Conservation (phyloP, 2,113 vertebrate genomes). For the Chionis minor region DNA sequence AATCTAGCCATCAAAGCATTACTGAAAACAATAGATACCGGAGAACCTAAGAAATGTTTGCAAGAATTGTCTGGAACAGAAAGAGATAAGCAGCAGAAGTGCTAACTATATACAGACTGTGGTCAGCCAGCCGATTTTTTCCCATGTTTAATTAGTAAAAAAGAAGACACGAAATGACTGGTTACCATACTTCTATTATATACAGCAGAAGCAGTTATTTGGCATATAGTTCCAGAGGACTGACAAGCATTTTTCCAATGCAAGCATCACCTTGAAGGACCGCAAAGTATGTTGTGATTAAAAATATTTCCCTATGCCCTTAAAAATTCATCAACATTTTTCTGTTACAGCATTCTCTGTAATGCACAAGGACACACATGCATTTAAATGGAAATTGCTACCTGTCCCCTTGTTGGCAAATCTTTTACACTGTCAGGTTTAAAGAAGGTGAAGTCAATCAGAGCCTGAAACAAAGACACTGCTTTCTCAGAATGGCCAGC, state of each 20-base stretch:
- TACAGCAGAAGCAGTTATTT: not conserved
- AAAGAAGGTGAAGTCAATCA: conserved; percentile 94
- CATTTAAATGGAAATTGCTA: conserved; percentile 60
- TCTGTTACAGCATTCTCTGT: not conserved
- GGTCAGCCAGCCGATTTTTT: not conserved
- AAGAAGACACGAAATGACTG: not conserved
- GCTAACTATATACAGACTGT: not conserved
- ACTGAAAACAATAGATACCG: not conserved
- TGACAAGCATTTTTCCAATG: not conserved
- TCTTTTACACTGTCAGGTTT: conserved; percentile 89
- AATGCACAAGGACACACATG: not conserved
- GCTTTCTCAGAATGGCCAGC: conserved; percentile 91
- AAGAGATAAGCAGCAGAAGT: not conserved
- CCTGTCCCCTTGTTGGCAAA: conserved; percentile 89
- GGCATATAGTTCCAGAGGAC: not conserved
- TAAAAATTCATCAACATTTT: not conserved
- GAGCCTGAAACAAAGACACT: conserved; percentile 89
- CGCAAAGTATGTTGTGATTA: not conserved
- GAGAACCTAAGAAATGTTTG: not conserved
- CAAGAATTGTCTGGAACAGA: not conserved
- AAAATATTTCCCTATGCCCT: not conserved
- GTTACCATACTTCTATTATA: not conserved
- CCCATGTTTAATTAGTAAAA: not conserved
- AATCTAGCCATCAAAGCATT: not conserved
- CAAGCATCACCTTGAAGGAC: not conserved